These are phyloP conservation scores for Aurelia coerulea DNA, from an alignment of 30 jellyfish, hydroid and myxozoan species.

Conservation along the genomic window DNA sequence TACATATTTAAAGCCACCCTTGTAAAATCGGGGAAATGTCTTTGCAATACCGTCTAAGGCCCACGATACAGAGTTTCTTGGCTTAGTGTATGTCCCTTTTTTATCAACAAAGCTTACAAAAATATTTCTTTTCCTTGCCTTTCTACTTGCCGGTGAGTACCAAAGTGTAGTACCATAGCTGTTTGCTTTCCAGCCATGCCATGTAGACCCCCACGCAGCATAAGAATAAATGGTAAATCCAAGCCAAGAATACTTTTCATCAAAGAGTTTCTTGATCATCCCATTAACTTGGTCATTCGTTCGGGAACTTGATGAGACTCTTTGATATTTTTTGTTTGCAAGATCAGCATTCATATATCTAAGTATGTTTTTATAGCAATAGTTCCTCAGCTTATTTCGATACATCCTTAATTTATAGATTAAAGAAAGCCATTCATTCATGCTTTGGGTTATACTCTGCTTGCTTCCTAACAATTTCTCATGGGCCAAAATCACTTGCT, in stretches of 20 bases:
- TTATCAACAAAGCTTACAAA: conserved; percentile 23
- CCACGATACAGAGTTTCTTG: too few relatives aligned
- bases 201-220: neutral
- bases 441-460: conserved; percentile 22
- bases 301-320: neutral
- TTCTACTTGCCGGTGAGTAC: conserved; percentile 24
- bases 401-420: conserved; percentile 20
- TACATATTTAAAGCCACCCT: too few relatives aligned
- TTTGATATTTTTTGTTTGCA: conserved; percentile 23
- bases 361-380: conserved; percentile 14
- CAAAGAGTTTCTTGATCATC: conserved; percentile 4
- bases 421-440: conserved; percentile 31
- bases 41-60: too few relatives aligned
- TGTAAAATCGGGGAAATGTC: too few relatives aligned
- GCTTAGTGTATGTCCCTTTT: conserved; percentile 27
- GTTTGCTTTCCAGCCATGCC: conserved; percentile 11
- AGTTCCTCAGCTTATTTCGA: neutral
- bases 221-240: conserved; percentile 16
- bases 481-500: conserved; percentile 53
- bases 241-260: conserved; percentile 47
- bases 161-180: conserved; percentile 15
- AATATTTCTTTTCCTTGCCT: conserved; percentile 38
- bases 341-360: conserved; percentile 6
- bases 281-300: conserved; percentile 19
- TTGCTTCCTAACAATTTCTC: conserved; percentile 45